phyloP scores from a whole-genome alignment of 1,140 invertebrate species.

The Lucilia sericata region DNA sequence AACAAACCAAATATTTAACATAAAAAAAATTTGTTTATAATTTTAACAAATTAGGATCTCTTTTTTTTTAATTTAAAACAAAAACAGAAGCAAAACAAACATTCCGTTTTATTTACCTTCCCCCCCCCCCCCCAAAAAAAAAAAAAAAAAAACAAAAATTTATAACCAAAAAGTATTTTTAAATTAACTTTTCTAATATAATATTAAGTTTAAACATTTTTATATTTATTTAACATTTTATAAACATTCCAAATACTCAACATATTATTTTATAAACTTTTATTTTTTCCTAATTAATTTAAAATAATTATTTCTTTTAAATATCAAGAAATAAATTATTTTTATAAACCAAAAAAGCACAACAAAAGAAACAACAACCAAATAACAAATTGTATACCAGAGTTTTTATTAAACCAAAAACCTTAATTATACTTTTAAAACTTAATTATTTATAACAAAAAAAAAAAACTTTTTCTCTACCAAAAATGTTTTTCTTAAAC shows the following conservation, averaged over 20 bases:
- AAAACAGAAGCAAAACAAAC: constrained; percentile 11
- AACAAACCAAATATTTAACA: background rate
- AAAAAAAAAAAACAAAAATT: background rate
- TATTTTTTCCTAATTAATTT: background rate
- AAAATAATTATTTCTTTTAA: background rate
- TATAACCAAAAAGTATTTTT: background rate
- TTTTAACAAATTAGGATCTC: constrained; percentile 17
- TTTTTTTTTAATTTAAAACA: background rate
- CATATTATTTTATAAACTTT: background rate
- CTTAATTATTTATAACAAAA: background rate
- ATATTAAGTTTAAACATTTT: background rate
- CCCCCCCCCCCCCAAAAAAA: too few species aligned
- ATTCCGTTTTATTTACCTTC: background rate
- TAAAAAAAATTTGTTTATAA: background rate
- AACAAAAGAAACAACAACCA: background rate
- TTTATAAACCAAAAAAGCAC: background rate
- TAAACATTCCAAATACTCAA: constrained; percentile 3
- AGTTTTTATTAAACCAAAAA: background rate
- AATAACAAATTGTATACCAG: background rate
- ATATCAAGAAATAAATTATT: background rate
- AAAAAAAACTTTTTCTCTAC: background rate
- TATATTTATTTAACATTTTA: background rate
- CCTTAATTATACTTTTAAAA: background rate
- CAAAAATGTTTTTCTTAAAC: too few species aligned
- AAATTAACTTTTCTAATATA: background rate